These are phyloP conservation scores for Euclidia mi DNA, from an alignment of 2,888 invertebrate species.

Conservation along the genomic window DNA sequence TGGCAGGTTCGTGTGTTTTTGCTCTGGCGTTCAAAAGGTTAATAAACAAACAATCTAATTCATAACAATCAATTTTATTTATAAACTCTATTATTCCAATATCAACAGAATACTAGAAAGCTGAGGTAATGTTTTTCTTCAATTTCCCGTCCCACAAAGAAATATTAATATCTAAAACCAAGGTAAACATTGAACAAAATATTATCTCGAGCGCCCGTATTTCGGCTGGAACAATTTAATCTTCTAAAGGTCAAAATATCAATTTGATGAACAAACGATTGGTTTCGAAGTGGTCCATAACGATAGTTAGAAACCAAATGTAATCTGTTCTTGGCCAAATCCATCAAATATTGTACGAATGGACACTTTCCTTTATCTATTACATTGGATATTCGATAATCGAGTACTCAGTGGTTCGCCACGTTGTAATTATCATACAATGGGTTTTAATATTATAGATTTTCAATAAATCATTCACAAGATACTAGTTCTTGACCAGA, in stretches of 20 bases:
- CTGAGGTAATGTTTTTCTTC: no score
- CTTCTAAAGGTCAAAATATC: conserved; percentile 16
- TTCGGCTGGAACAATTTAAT: conserved; percentile 4
- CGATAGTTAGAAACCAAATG: conserved; percentile 9
- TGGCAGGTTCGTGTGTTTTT: no score
- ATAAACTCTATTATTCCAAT: background rate
- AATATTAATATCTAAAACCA: conserved; percentile 5
- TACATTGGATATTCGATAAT: no score
- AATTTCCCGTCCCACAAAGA: no score
- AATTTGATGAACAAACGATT: conserved; percentile 14
- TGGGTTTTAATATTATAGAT: no score
- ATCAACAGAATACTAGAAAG: background rate
- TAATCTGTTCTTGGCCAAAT: background rate
- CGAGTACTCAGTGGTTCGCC: no score
- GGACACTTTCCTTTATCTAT: background rate
- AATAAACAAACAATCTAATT: no score
- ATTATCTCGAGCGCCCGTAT: background rate
- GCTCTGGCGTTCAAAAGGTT: no score
- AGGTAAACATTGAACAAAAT: background rate
- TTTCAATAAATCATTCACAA: no score
- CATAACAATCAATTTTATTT: no score
- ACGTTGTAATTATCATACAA: no score
- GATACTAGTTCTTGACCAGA: no score
- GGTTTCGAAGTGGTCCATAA: conserved; percentile 1
- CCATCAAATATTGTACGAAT: background rate